These are phyloP conservation scores for Criorhina ranunculi DNA, from an alignment of 2,888 invertebrate genomes.

Conservation along the genomic window DNA sequence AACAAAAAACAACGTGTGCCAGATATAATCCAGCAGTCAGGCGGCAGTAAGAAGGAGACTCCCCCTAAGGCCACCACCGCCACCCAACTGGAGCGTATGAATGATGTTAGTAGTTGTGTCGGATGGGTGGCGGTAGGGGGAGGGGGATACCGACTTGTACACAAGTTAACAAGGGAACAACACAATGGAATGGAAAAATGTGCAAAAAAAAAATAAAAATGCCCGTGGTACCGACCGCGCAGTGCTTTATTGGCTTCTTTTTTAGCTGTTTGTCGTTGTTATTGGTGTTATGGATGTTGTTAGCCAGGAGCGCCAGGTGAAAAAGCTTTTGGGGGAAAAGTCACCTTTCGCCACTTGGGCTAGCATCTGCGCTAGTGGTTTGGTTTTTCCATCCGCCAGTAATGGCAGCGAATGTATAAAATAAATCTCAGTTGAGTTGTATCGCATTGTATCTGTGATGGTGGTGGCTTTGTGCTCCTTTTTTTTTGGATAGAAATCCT, in stretches of 20 bases:
- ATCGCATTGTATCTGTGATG: slow-evolving; percentile 32
- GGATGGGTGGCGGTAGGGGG: too few species aligned
- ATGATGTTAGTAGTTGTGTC: slow-evolving; percentile 55
- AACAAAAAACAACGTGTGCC: slow-evolving; percentile 61
- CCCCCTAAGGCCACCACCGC: slow-evolving; percentile 42
- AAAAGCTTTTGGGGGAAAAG: slow-evolving; percentile 58
- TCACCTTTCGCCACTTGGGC: slow-evolving; percentile 56
- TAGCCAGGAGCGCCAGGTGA: slow-evolving; percentile 64
- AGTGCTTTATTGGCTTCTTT: slow-evolving; percentile 60
- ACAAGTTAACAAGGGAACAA: slow-evolving; percentile 28
- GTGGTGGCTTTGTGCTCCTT: slow-evolving; percentile 6
- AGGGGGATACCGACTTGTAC: too few species aligned
- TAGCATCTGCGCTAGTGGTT: slow-evolving; percentile 64
- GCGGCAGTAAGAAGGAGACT: slow-evolving; percentile 1
- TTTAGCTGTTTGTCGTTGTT: slow-evolving; percentile 44
- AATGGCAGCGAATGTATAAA: slow-evolving; percentile 36
- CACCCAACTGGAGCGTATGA: slow-evolving; percentile 67
- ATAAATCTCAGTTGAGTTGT: slow-evolving; percentile 69
- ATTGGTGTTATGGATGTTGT: slow-evolving; percentile 50
- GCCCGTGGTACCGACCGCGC: slow-evolving; percentile 19
- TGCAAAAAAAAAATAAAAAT: slow-evolving; percentile 65
- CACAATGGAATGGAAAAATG: slow-evolving; percentile 60
- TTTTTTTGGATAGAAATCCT: slow-evolving; percentile 29
- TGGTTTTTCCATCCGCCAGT: not conserved
- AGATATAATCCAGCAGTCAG: slow-evolving; percentile 57